These are phyloP conservation scores for Thinocorus orbignyianus DNA, from an alignment of 2,113 vertebrate species.

Conservation along the genomic window DNA sequence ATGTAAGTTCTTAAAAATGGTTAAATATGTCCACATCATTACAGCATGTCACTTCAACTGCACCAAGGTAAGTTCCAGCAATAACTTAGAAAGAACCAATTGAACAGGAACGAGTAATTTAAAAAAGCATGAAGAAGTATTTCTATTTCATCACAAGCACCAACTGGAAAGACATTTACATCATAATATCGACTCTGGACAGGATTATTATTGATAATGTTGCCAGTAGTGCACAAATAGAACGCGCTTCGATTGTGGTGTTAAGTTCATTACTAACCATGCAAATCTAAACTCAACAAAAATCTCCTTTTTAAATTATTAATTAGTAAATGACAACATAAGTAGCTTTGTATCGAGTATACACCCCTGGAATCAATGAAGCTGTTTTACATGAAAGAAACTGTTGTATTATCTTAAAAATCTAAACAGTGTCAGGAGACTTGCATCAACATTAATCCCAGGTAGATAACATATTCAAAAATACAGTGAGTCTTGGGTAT, in stretches of 20 bases:
- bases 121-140: not conserved
- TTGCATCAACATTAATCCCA: not conserved
- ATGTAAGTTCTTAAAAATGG: not conserved
- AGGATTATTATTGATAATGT: conserved; percentile 51
- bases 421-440: not conserved
- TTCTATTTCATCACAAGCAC: conserved; percentile 1
- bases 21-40: not conserved
- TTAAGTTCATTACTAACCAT: conserved; percentile 38
- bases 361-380: conserved; percentile 66
- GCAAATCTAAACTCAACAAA: conserved; percentile 73
- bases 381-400: conserved; percentile 63
- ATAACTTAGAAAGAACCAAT: not conserved
- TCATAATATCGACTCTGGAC: conserved; percentile 59
- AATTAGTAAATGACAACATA: conserved; percentile 78
- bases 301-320: conserved; percentile 75
- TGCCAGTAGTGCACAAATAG: conserved; percentile 20
- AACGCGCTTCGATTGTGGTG: conserved; percentile 62
- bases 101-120: not conserved
- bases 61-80: not conserved
- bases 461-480: not conserved
- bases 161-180: conserved; percentile 30
- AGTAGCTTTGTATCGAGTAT: conserved; percentile 78
- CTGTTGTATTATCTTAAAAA: conserved; percentile 55
- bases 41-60: not conserved
- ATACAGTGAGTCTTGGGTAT: not conserved